These are phyloP conservation scores for Chromobotia macracanthus DNA, from an alignment of 2,797 vertebrate species.

Conservation along the genomic window DNA sequence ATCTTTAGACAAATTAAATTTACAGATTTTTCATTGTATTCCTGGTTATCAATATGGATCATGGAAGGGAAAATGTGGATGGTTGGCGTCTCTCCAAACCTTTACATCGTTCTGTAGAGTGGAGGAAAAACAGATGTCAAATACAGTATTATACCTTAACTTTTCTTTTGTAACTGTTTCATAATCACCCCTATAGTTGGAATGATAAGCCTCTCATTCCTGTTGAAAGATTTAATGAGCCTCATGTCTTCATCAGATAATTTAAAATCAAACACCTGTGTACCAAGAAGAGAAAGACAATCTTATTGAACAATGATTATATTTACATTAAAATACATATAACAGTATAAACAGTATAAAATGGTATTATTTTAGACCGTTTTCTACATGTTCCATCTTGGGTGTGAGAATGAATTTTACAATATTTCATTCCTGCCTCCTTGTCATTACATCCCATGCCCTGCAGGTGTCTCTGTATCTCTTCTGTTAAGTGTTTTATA, in stretches of 20 bases:
- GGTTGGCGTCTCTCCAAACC: constrained; percentile 75
- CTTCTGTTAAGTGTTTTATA: background rate
- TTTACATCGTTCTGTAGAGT: constrained; percentile 68
- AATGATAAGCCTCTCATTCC: constrained; percentile 69
- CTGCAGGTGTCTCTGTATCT: constrained; percentile 24
- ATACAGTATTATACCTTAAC: background rate
- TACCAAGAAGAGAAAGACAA: background rate
- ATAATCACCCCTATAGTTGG: constrained; percentile 71
- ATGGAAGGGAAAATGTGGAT: constrained; percentile 78
- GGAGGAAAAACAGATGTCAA: background rate
- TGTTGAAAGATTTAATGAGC: constrained; percentile 69
- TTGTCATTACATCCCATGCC: background rate
- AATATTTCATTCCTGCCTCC: background rate
- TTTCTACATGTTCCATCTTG: background rate
- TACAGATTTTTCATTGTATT: no score
- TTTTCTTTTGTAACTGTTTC: background rate
- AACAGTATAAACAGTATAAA: background rate
- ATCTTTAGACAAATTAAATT: background rate
- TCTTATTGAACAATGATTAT: background rate
- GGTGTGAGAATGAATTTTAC: background rate
- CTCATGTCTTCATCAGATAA: constrained; percentile 72
- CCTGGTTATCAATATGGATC: constrained; percentile 74
- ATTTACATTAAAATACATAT: background rate
- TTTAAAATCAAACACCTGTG: constrained; percentile 75
- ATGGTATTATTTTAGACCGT: background rate